A percentile compares a stretch with the other conserved stretches of the same genome.
Conservation (phyloP, 2,888 invertebrate genomes). For the Heliconius erato region DNA sequence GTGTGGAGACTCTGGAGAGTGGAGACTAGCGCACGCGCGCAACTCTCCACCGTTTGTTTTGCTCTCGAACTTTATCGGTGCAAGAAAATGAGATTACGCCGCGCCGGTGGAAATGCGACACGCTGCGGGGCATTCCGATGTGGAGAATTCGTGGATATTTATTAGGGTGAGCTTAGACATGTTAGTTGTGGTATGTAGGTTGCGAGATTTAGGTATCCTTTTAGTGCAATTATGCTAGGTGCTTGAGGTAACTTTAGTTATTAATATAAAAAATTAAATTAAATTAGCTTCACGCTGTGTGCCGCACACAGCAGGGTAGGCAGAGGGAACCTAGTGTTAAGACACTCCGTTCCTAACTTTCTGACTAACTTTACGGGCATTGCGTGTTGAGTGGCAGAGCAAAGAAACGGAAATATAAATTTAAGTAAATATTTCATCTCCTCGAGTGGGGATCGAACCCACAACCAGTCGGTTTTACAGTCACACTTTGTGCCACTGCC, state of each 20-base stretch:
- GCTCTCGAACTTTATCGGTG: conserved; percentile 65
- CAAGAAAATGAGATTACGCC: conserved; percentile 78
- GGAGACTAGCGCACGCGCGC: conserved; percentile 72
- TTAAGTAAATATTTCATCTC: too few relatives aligned
- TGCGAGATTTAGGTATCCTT: conserved; percentile 24
- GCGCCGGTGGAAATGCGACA: conserved; percentile 70
- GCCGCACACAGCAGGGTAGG: too few relatives aligned
- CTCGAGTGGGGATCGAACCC: too few relatives aligned
- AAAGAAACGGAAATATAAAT: too few relatives aligned
- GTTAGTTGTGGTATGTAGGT: conserved; percentile 56
- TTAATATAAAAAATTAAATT: too few relatives aligned
- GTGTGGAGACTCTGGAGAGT: conserved; percentile 56
- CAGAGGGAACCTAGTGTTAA: too few relatives aligned
- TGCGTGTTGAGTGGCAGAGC: too few relatives aligned
- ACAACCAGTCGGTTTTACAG: too few relatives aligned
- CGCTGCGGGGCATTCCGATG: conserved; percentile 71
- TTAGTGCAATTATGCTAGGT: conserved; percentile 12
- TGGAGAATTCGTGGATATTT: conserved; percentile 64
- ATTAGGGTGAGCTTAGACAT: conserved; percentile 55
- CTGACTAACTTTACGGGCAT: too few relatives aligned
- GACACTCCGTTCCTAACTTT: too few relatives aligned
- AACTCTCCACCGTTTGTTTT: conserved; percentile 76
- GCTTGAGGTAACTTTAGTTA: neutral
- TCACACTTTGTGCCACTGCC: too few relatives aligned
- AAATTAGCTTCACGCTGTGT: too few relatives aligned